Evolutionary conservation across 2,113 vertebrate genomes (phyloP).

Genomic region (Parus major): DNA sequence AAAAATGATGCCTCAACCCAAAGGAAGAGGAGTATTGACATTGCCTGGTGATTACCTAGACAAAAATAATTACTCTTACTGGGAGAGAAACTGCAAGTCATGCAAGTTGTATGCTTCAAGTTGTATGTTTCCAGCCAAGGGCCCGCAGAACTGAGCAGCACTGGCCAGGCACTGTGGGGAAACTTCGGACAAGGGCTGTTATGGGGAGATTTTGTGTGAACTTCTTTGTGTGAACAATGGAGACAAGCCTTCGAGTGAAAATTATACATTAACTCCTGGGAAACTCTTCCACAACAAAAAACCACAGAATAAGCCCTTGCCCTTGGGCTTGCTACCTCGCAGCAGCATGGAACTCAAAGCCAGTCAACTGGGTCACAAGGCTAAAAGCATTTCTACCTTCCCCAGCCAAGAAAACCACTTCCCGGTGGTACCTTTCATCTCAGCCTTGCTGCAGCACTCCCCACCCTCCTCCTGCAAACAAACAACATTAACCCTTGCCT

Average conservation of each 20-base stretch:
- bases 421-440: conserved; percentile 65
- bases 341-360: not conserved
- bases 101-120: not conserved
- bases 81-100: not conserved
- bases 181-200: not conserved
- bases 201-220: not conserved
- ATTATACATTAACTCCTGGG: not conserved
- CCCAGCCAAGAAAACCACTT: conserved; percentile 67
- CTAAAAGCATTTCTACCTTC: conserved; percentile 59
- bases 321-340: not conserved
- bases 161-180: not conserved
- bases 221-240: not conserved
- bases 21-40: not conserved
- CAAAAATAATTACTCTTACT: not conserved
- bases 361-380: conserved; percentile 61
- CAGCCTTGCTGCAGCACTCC: conserved; percentile 39
- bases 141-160: not conserved
- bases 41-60: rapidly evolving
- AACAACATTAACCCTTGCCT: conserved; percentile 60
- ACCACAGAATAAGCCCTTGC: not conserved
- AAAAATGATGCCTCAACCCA: not conserved
- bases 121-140: not conserved
- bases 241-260: not conserved
- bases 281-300: not conserved
- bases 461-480: conserved; percentile 59